Base-by-base conservation (phyloP, 2,113 vertebrate genomes). In the Pristiophorus japonicus region DNA sequence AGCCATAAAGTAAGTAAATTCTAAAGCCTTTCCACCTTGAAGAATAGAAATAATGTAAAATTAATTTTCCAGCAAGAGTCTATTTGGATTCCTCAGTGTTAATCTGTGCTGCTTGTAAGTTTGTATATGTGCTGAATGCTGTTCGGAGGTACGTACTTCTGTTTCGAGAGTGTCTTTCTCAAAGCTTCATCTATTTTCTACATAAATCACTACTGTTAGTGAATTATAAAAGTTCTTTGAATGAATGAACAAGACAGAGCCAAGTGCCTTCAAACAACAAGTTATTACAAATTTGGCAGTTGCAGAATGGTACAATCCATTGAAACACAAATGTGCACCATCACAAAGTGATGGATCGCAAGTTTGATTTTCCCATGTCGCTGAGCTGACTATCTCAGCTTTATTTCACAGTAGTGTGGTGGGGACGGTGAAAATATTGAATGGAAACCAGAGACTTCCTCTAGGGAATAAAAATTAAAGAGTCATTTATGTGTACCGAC, bases 1-100 rank as follows among this genome's bases (percentile, higher is more conserved):
- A 96, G 99, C 99, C 85, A 99, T 99, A 97, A 99, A 99, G 99
- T 99, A 97, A 98, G 99, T 97, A 22, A 27, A 96, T 22, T 8
- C 16, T 45, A 38, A 22, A 95, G 24, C 42, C 12, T 78, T 47
- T 66, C 8, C 18, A 42, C 65, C 67, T 27, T 30, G 24, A 67
- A 20, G 38, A 67, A 16, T 70, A 47, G 22, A 94, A 94, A 34
- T 70, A 51, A 94, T 51, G 24, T 51, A 47, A 67, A 51, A 45
- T n/a, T n/a, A n/a, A n/a, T n/a, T n/a, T n/a, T n/a, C n/a, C n/a
- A n/a, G n/a, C n/a, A n/a, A n/a, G n/a, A n/a, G n/a, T n/a, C n/a
- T n/a, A n/a, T 90, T 18, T 78, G 73, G 38, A 81, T 45, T 42
- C 38, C 16, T 81, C 20, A 78, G 45, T 81, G 38, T 20, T 81